Conservation (phyloP, 2,888 invertebrate species). For the Drosophila mayaguana region DNA sequence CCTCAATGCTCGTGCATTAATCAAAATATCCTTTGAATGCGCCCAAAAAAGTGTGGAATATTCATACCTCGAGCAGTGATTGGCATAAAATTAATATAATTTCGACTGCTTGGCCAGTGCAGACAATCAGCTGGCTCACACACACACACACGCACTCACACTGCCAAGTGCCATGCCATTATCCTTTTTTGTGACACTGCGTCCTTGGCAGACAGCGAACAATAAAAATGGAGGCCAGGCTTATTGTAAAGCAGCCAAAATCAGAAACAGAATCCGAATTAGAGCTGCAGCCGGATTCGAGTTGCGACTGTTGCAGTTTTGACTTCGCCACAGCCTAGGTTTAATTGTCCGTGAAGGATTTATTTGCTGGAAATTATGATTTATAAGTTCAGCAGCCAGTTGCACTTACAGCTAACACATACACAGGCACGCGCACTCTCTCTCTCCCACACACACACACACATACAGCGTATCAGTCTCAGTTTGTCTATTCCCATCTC, state of each 20-base stretch:
- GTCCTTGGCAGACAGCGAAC: constrained; percentile 39
- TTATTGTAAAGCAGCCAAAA: constrained; percentile 46
- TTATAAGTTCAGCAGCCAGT: constrained; percentile 73
- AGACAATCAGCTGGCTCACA: constrained; percentile 8
- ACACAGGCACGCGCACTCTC: constrained; percentile 37
- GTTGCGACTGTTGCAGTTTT: constrained; percentile 69
- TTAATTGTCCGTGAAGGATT: constrained; percentile 78
- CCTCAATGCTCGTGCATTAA: constrained; percentile 31
- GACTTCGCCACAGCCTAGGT: constrained; percentile 50
- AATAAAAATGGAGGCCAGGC: constrained; percentile 10
- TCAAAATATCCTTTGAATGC: constrained; percentile 37
- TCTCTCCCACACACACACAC: constrained; percentile 38
- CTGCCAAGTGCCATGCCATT: constrained; percentile 18
- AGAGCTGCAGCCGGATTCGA: constrained; percentile 33
- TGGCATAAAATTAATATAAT: constrained; percentile 7
- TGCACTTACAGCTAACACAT: constrained; percentile 49
- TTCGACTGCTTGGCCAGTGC: background rate
- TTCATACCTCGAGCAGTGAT: constrained; percentile 18
- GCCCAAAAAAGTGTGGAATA: constrained; percentile 18
- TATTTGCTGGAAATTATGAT: constrained; percentile 78
- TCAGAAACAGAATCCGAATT: constrained; percentile 29
- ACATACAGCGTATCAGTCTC: constrained; percentile 26
- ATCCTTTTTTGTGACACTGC: constrained; percentile 20
- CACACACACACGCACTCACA: background rate
- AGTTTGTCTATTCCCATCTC: background rate